Conservation (phyloP, 2,797 vertebrate species). For the Gambelia wislizenii region DNA sequence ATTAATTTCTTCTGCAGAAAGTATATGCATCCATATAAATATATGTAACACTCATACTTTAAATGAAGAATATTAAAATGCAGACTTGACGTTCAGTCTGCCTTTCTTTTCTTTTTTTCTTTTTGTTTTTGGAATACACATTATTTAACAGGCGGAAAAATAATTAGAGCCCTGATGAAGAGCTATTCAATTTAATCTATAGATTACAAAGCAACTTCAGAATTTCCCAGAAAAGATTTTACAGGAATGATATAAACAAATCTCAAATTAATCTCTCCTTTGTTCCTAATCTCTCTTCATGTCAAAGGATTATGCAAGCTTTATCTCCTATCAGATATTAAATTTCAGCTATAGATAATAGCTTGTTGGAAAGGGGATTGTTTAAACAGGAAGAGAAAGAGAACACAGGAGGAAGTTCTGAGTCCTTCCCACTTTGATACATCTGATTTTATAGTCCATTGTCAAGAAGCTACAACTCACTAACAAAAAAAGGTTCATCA, state of each 20-base stretch:
- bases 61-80: slow-evolving; percentile 35
- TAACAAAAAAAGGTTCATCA: slow-evolving; percentile 15
- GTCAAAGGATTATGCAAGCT: slow-evolving; percentile 87
- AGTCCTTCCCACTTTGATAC: slow-evolving; percentile 31
- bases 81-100: slow-evolving; percentile 24
- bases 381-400: neutral
- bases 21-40: neutral
- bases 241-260: slow-evolving; percentile 85
- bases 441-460: slow-evolving; percentile 33
- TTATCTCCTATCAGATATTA: slow-evolving; percentile 86
- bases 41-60: neutral
- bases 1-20: neutral
- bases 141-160: slow-evolving; percentile 48
- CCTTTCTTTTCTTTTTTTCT: too few relatives aligned
- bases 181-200: slow-evolving; percentile 68
- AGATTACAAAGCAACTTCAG: slow-evolving; percentile 63
- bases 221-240: slow-evolving; percentile 83
- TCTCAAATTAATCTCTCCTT: slow-evolving; percentile 89
- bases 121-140: slow-evolving; percentile 23
- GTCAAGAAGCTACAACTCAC: neutral
- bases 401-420: neutral
- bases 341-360: slow-evolving; percentile 74
- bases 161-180: slow-evolving; percentile 40
- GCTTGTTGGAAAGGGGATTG: slow-evolving; percentile 37
- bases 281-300: slow-evolving; percentile 85